Evolutionary conservation across 2,797 vertebrate species (phyloP), one percentile per base, ranked within the genome.

Genomic region (Thunnus albacares): DNA sequence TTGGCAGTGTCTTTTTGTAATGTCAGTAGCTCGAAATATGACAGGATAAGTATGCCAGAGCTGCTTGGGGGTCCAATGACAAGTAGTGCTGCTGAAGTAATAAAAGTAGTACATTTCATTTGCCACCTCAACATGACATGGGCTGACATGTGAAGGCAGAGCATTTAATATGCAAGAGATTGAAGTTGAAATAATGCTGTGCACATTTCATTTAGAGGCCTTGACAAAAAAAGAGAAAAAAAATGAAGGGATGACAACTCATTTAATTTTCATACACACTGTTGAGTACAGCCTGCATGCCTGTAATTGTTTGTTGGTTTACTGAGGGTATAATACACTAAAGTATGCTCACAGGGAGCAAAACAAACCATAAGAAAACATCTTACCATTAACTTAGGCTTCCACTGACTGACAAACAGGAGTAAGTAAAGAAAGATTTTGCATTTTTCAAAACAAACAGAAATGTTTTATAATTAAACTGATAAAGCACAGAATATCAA

Each of bases 41-140:
- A 89, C 83, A 75, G 63, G 70, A 84, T 87, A 79, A 87, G 74
- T 71, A 77, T 55, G 86, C 24, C 56, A 38, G 68, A 75, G 62
- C 65, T n/a, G 59, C 78, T 71, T n/a, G 11, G 64, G 60, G 30
- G 64, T 64, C 60, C 71, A 22, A 49, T 70, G 60, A 66, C 72
- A 87, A 77, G 80, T 38, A 26, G 62, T 45, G 63, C 61, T 65
- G 70, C 80, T 45, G 62, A 24, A 45, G 70, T 71, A 52, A 85
- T 82, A 80, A 71, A 68, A 77, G 71, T 20, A 57, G n/a, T 53
- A 58, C 61, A 68, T 87, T 79, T 75, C 30, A 68, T 45, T 58
- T 33, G 28, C n/a, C n/a, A 26, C 45, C 58, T 47, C 55, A 20
- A 41, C 13, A 69, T 62, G 59, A 76, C 47, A 70, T 3, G 3